Evolutionary conservation across 2,888 invertebrate species (phyloP).

Genomic region (Didymodactylos carnosus): DNA sequence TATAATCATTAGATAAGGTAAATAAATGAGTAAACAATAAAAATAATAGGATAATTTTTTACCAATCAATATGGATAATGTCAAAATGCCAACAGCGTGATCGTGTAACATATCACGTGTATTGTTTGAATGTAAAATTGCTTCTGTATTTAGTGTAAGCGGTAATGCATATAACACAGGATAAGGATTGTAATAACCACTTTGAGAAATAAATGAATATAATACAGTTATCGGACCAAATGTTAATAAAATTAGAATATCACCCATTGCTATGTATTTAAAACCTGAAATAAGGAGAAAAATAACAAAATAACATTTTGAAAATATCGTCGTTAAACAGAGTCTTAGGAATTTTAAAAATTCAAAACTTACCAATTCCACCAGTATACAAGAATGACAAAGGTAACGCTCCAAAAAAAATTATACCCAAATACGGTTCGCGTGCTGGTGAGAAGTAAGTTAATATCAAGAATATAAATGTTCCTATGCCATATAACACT

Average conservation of each 20-base stretch:
- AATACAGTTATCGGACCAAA: conserved; percentile 82
- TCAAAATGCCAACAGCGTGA: conserved; percentile 69
- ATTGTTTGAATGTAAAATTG: conserved; percentile 81
- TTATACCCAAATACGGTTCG: conserved; percentile 77
- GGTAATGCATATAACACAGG: conserved; percentile 81
- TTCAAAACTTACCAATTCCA: conserved; percentile 42
- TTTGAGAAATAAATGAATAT: conserved; percentile 76
- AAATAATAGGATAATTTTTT: conserved; percentile 70
- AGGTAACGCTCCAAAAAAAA: conserved; percentile 80
- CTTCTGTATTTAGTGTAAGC: conserved; percentile 74
- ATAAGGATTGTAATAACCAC: conserved; percentile 45
- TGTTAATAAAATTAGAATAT: conserved; percentile 67
- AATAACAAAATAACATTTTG: not conserved
- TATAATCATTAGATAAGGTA: conserved; percentile 55
- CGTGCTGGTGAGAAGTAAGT: conserved; percentile 63
- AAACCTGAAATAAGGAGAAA: conserved; percentile 41
- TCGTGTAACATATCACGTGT: conserved; percentile 73
- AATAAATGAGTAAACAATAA: conserved; percentile 67
- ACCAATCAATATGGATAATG: conserved; percentile 76
- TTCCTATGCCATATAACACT: conserved; percentile 64
- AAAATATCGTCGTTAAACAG: no score
- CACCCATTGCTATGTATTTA: conserved; percentile 81
- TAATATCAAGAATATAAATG: conserved; percentile 56
- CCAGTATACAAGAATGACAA: conserved; percentile 90
- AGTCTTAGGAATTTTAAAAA: not conserved